These are phyloP conservation scores for Gari tellinella DNA, from an alignment of 2,888 invertebrate genomes.

Conservation along the genomic window DNA sequence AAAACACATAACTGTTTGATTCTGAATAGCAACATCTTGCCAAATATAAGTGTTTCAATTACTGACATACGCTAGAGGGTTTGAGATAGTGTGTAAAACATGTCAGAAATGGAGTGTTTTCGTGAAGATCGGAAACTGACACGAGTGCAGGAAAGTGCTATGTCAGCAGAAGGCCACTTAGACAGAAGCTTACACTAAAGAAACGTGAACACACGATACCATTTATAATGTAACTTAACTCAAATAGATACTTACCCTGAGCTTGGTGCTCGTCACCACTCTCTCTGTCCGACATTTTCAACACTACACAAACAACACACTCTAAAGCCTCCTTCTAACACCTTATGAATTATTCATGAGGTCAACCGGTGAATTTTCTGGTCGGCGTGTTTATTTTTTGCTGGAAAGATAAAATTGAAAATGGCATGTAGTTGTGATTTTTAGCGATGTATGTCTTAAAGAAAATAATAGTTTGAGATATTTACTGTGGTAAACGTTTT, in stretches of 20 bases:
- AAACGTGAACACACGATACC: not conserved
- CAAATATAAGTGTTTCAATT: too few relatives aligned
- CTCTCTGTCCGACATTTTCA: slow-evolving; percentile 85
- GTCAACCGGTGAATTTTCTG: slow-evolving; percentile 44
- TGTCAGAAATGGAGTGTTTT: not conserved
- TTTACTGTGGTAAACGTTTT: too few relatives aligned
- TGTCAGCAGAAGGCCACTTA: slow-evolving; percentile 49
- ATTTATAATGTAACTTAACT: too few relatives aligned
- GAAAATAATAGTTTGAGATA: too few relatives aligned
- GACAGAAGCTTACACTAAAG: not conserved
- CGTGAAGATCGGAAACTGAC: slow-evolving; percentile 32
- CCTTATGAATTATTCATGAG: slow-evolving; percentile 82
- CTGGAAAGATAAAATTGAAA: too few relatives aligned
- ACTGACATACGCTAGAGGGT: too few relatives aligned
- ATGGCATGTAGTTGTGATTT: too few relatives aligned
- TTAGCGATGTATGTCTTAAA: too few relatives aligned
- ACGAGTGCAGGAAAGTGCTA: slow-evolving; percentile 59
- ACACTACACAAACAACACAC: slow-evolving; percentile 81
- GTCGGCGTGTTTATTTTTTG: too few relatives aligned
- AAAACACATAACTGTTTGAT: too few relatives aligned
- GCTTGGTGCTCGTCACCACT: slow-evolving; percentile 84
- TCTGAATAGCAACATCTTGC: too few relatives aligned
- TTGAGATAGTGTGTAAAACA: not conserved
- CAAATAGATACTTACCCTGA: slow-evolving; percentile 70
- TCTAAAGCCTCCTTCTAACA: slow-evolving; percentile 80